Conservation (phyloP, 2,888 invertebrate genomes). For the Tinea semifulvella region DNA sequence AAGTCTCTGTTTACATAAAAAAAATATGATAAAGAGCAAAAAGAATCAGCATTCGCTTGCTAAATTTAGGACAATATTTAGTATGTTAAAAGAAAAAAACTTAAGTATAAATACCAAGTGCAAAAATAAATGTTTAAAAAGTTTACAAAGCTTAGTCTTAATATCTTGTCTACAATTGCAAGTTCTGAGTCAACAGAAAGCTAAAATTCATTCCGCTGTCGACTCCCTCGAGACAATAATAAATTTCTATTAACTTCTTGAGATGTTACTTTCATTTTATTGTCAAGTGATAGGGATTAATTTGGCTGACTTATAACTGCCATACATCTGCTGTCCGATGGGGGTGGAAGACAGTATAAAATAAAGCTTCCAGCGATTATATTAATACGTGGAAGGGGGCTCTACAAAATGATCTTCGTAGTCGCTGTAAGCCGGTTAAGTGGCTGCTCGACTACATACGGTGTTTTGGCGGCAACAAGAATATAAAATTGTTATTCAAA, state of each 20-base stretch:
- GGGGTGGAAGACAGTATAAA: slow-evolving; percentile 46
- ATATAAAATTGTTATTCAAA: background rate
- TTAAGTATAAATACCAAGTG: too few relatives aligned
- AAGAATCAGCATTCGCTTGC: too few relatives aligned
- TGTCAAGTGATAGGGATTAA: slow-evolving; percentile 65
- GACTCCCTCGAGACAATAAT: slow-evolving; percentile 42
- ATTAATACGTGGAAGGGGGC: slow-evolving; percentile 53
- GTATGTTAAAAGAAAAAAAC: background rate
- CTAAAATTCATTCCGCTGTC: slow-evolving; percentile 29
- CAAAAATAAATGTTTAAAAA: background rate
- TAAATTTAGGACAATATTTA: background rate
- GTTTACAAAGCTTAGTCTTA: background rate
- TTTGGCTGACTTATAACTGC: slow-evolving; percentile 64
- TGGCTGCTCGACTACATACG: slow-evolving; percentile 1
- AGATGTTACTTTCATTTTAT: slow-evolving; percentile 60
- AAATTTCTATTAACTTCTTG: slow-evolving; percentile 61
- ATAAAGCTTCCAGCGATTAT: slow-evolving; percentile 61
- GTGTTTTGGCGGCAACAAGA: background rate
- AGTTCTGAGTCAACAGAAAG: background rate
- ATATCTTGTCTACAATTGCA: slow-evolving; percentile 4
- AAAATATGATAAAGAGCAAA: too few relatives aligned
- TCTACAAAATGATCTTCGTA: slow-evolving; percentile 46
- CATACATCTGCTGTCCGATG: slow-evolving; percentile 57
- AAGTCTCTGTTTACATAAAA: too few relatives aligned
- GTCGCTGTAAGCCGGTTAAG: slow-evolving; percentile 31